These are phyloP conservation scores for Speoplatyrhinus poulsoni DNA, from an alignment of 2,113 vertebrate species.

Conservation along the genomic window DNA sequence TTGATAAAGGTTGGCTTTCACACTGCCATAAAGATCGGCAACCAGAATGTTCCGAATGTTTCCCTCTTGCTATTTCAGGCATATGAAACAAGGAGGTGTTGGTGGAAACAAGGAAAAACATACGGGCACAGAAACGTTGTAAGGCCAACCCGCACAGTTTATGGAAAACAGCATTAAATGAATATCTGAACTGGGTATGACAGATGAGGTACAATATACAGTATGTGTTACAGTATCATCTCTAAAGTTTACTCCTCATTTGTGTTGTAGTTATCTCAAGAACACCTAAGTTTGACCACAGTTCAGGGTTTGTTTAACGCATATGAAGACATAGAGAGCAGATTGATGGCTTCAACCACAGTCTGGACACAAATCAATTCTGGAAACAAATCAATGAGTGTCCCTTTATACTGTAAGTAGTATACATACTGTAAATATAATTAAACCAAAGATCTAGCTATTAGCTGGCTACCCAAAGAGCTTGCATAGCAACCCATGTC, in stretches of 20 bases:
- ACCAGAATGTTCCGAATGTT: constrained; percentile 27
- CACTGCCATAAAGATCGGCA: constrained; percentile 34
- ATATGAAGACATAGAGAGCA: too few species aligned
- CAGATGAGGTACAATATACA: too few species aligned
- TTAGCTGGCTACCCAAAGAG: background rate
- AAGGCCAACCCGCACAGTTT: background rate
- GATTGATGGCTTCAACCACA: too few species aligned
- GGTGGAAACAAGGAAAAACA: constrained; percentile 3
- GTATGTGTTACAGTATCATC: too few species aligned
- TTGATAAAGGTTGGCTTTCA: constrained; percentile 69
- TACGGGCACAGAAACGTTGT: background rate
- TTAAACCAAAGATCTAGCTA: too few species aligned
- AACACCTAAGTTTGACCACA: too few species aligned
- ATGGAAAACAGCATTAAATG: constrained; percentile 8
- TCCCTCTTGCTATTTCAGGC: constrained; percentile 47
- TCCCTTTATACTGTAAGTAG: background rate
- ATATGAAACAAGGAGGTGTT: constrained; percentile 27
- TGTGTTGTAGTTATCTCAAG: too few species aligned
- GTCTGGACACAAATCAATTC: too few species aligned
- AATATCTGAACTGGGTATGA: background rate
- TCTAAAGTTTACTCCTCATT: too few species aligned
- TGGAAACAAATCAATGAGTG: too few species aligned
- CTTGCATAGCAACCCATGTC: background rate
- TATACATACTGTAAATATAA: background rate
- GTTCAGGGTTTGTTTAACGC: too few species aligned